Evolutionary conservation across 1,140 invertebrate species (phyloP).

Genomic region (Anastrepha ludens): DNA sequence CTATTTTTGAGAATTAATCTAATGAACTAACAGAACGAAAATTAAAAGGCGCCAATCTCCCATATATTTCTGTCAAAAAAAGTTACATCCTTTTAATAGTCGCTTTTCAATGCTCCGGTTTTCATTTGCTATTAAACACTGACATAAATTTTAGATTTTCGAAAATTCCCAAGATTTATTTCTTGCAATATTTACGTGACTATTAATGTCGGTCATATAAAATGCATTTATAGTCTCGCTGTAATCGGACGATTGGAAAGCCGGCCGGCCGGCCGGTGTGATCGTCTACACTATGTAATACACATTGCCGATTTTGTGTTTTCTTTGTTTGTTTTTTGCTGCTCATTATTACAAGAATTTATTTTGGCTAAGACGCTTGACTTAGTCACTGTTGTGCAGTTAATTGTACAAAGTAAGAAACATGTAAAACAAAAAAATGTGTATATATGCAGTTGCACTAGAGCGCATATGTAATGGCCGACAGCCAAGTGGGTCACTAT

Average conservation of each 20-base stretch:
- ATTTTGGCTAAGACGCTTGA: not conserved
- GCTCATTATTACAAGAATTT: constrained; percentile 15
- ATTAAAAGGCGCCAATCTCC: no score
- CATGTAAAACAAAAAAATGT: constrained; percentile 57
- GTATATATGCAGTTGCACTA: constrained; percentile 62
- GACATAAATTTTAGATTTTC: not conserved
- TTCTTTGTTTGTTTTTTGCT: not conserved
- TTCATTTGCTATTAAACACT: no score
- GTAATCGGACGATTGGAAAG: no score
- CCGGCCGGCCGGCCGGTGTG: constrained; percentile 31
- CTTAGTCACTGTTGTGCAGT: not conserved
- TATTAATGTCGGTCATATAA: no score
- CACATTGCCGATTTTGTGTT: no score
- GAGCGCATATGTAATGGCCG: constrained; percentile 66
- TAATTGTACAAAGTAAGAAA: not conserved
- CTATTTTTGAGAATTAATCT: no score
- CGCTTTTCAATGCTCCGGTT: no score
- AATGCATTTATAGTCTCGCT: no score
- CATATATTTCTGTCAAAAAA: no score
- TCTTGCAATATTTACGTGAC: not conserved
- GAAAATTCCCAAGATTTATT: not conserved
- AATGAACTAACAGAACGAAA: no score
- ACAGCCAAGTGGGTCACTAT: constrained; percentile 69
- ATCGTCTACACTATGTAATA: no score
- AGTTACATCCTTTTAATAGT: no score